Evolutionary conservation across 2,113 vertebrate species (phyloP), one percentile per base, ranked within the genome.

Genomic region (Dromaius novaehollandiae): DNA sequence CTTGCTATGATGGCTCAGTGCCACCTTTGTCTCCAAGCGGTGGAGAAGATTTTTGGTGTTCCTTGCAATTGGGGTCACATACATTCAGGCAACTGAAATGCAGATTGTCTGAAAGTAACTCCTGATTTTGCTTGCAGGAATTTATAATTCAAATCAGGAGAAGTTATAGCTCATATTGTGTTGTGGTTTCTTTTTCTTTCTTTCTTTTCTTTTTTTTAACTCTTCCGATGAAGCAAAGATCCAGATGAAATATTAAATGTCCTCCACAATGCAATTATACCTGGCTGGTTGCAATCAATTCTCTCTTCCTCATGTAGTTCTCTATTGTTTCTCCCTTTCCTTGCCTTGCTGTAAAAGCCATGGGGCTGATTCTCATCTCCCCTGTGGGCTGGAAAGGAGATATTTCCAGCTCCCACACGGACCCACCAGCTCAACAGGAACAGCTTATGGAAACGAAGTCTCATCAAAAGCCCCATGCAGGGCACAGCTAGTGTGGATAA

Each of bases 181-280:
- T 38, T 38, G 38, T 38, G 38, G 38, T 38, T 38, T 38, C 38
- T 38, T 38, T 46, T 16, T 46, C 7, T 46, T 46, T 46, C 16
- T 46, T 46, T 46, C 12, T 44, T 14, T 44, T 44, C 13, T 44
- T 96, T 86, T 93, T 95, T 92, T 95, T 83, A 87, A 64, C 74
- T 95, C 53, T 97, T 40, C 55, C 88, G 74, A 82, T 88, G 53
- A 44, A 88, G 68, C 75, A 91, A 78, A 93, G 71, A 91, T 88
- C 60, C 76, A 89, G 90, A 64, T 90, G 95, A 97, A 97, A 95
- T 94, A 96, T 91, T 93, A 96, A 97, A 96, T 92, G 83, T 88
- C 65, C 86, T 95, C 64, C 58, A 66, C 88, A 93, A 93, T 92
- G 82, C 75, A 95, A 97, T 97, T 97, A 86, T 80, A 90, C 95